Conservation (phyloP, 1,140 invertebrate species). For the Caenorhabditis brenneri region DNA sequence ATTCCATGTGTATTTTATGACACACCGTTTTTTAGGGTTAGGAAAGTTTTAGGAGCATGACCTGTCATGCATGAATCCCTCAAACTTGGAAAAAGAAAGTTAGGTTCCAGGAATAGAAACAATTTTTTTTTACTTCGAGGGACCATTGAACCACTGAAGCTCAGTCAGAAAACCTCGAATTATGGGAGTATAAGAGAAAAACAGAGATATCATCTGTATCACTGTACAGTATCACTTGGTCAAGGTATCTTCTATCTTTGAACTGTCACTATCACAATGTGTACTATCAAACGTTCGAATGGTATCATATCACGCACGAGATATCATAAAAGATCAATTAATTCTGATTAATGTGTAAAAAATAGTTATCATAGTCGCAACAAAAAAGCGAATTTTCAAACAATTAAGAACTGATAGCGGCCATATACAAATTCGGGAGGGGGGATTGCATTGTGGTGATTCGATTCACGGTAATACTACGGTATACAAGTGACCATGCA, state of each 20-base stretch:
- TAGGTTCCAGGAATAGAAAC: too few relatives aligned
- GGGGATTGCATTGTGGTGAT: not conserved
- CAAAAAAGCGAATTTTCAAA: not conserved
- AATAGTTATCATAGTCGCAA: not conserved
- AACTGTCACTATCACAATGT: not conserved
- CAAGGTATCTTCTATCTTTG: too few relatives aligned
- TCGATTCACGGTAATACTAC: constrained; percentile 40
- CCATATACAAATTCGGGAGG: constrained; percentile 3
- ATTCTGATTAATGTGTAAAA: constrained; percentile 7
- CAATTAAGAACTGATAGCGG: constrained; percentile 13
- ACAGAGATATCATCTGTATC: too few relatives aligned
- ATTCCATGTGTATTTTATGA: not conserved
- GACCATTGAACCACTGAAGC: too few relatives aligned
- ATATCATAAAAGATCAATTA: not conserved
- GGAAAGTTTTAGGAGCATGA: constrained; percentile 16
- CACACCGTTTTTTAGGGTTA: not conserved
- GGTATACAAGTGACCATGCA: constrained; percentile 11
- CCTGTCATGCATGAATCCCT: not conserved
- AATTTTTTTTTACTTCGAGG: too few relatives aligned
- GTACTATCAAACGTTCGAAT: too few relatives aligned
- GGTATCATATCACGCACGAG: too few relatives aligned
- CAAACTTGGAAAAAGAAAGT: too few relatives aligned
- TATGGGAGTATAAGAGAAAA: too few relatives aligned
- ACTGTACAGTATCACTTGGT: too few relatives aligned
- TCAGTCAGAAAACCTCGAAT: too few relatives aligned